Conservation (phyloP, 92 coral and sea anemone genomes). For the Parazoanthus darwini region DNA sequence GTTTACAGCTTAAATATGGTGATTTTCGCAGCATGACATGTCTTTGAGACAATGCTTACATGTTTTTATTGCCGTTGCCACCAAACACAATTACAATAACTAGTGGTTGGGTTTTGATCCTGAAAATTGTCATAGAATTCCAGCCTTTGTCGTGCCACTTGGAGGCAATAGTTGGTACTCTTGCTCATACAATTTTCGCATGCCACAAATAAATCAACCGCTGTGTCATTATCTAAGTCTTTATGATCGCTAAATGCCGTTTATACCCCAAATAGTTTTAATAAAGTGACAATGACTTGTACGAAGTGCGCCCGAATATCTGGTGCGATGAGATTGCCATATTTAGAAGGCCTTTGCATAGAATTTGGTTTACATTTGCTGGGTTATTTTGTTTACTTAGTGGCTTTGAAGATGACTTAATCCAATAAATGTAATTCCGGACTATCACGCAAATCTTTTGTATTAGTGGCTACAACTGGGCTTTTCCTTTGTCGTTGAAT, state of each 20-base stretch:
- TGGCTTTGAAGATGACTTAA: neutral
- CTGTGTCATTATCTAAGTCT: slow-evolving; percentile 3
- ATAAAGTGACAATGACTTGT: neutral
- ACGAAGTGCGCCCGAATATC: neutral
- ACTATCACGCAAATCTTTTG: too few relatives aligned
- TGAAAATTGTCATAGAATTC: slow-evolving; percentile 1
- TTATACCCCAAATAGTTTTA: neutral
- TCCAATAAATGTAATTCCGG: neutral
- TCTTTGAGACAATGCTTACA: neutral
- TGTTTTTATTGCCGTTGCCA: neutral
- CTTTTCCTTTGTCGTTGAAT: too few relatives aligned
- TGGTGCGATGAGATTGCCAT: neutral
- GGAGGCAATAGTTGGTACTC: neutral
- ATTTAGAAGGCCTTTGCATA: neutral
- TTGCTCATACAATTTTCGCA: neutral
- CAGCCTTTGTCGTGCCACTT: neutral
- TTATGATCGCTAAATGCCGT: slow-evolving; percentile 18
- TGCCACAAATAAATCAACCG: slow-evolving; percentile 16
- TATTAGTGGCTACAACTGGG: too few relatives aligned
- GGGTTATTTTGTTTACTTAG: neutral
- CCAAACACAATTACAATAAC: neutral
- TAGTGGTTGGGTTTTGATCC: neutral
- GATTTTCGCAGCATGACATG: neutral
- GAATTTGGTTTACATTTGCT: too few relatives aligned
- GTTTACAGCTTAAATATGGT: neutral